A percentile compares a stretch with the other conserved stretches of the same genome.
phyloP scores from a whole-genome alignment of 35 echinoderm and acorn worm genomes.

The Eucidaris tribuloides region DNA sequence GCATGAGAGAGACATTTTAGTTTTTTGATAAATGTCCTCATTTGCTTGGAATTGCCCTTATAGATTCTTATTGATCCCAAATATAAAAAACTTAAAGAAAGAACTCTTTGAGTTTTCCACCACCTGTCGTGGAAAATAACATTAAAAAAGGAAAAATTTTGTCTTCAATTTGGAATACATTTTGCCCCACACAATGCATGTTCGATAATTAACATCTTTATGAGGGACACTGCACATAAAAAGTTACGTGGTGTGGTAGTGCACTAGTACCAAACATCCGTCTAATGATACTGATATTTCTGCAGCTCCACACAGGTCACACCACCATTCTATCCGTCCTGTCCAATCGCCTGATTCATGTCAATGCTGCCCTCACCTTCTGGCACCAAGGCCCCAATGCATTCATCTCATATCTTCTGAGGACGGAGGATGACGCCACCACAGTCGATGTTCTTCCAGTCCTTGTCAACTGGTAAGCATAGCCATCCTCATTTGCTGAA shows the following conservation, averaged over 20 bases:
- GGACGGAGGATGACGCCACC: slow-evolving; percentile 83
- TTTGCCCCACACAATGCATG: not conserved
- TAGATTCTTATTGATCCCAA: too few relatives aligned
- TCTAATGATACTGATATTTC: not conserved
- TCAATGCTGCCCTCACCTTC: slow-evolving; percentile 84
- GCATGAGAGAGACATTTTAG: too few relatives aligned
- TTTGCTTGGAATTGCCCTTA: too few relatives aligned
- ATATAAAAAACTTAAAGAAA: too few relatives aligned
- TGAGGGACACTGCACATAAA: not conserved
- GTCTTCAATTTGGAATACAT: not conserved
- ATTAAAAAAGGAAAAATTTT: not conserved
- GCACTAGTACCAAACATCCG: not conserved
- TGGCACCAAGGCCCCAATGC: slow-evolving; percentile 80
- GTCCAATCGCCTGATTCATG: slow-evolving; percentile 70
- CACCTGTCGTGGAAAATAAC: not conserved
- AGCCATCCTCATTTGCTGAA: too few relatives aligned
- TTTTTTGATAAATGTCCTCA: too few relatives aligned
- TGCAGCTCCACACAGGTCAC: slow-evolving; percentile 67
- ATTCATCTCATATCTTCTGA: slow-evolving; percentile 75
- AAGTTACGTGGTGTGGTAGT: not conserved
- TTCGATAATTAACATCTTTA: not conserved
- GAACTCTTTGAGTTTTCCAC: slow-evolving; percentile 14
- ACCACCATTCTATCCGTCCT: slow-evolving; percentile 71
- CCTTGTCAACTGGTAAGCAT: slow-evolving; percentile 62
- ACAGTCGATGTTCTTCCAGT: slow-evolving; percentile 80